Evolutionary conservation across 2,113 vertebrate species (phyloP).

Genomic region (Alosa alosa): DNA sequence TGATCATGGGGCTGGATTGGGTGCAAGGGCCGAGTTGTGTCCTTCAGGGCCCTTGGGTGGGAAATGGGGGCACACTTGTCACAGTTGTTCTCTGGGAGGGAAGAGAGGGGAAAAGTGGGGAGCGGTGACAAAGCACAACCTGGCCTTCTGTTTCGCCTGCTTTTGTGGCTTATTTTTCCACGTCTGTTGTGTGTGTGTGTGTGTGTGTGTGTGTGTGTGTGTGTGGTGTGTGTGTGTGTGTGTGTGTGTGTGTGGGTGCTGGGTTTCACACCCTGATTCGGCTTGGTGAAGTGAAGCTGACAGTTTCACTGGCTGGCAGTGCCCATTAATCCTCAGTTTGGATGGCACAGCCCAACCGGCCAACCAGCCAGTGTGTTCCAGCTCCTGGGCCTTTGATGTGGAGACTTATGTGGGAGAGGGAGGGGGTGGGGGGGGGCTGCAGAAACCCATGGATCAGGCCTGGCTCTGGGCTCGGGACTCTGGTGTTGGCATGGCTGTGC

Average conservation of each 20-base stretch:
- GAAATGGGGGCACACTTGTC: not conserved
- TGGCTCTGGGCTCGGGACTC: not conserved
- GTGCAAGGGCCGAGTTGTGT: constrained; percentile 14
- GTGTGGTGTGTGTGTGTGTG: constrained; percentile 3
- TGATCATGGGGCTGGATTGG: constrained; percentile 21
- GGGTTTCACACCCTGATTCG: constrained; percentile 5
- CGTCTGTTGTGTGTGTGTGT: not conserved
- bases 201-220: constrained; percentile 15
- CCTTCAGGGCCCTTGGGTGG: not conserved
- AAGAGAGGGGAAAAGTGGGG: not conserved
- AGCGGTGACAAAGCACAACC: not conserved
- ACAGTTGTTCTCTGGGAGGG: not conserved
- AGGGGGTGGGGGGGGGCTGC: not conserved
- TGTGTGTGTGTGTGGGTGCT: not conserved
- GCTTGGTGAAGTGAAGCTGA: not conserved
- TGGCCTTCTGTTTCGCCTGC: constrained; percentile 27
- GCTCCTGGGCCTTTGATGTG: constrained; percentile 24
- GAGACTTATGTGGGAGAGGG: not conserved
- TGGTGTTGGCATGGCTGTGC: not conserved
- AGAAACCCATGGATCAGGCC: not conserved
- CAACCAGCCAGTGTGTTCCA: not conserved
- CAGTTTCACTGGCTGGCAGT: constrained; percentile 24
- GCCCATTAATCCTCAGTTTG: constrained; percentile 40
- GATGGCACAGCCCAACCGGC: not conserved
- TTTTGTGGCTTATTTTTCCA: not conserved